Percentiles rank a stretch among this genome's conserved stretches.
These are phyloP conservation scores for Physocephala rufipes DNA, from an alignment of 2,888 invertebrate species.

Conservation along the genomic window DNA sequence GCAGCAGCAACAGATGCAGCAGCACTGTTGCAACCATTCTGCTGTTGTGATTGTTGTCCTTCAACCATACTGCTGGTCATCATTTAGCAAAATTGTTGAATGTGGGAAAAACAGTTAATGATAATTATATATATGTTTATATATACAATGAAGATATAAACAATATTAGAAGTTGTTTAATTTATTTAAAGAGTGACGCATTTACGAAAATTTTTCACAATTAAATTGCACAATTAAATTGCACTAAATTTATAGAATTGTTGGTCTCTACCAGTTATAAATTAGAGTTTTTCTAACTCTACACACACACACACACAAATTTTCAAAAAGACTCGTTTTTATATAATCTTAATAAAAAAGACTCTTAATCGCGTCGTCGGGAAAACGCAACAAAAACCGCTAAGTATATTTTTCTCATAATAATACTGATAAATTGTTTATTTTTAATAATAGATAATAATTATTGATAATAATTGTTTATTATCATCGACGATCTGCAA, in stretches of 20 bases:
- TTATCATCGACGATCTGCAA: constrained; percentile 19
- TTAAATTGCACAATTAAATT: too few relatives aligned
- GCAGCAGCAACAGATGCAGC: constrained; percentile 36
- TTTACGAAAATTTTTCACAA: too few relatives aligned
- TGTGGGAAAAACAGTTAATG: constrained; percentile 20
- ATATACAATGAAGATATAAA: too few relatives aligned
- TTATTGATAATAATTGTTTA: neutral
- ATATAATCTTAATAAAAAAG: neutral
- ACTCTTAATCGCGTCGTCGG: too few relatives aligned
- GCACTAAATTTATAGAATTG: neutral
- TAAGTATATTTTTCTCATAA: constrained; percentile 9
- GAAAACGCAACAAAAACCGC: neutral
- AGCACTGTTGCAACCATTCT: constrained; percentile 46
- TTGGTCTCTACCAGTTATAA: neutral
- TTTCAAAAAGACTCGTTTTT: neutral
- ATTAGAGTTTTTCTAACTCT: too few relatives aligned
- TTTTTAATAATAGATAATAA: neutral
- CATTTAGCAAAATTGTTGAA: constrained; percentile 43
- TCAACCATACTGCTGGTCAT: constrained; percentile 66
- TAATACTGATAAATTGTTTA: constrained; percentile 36
- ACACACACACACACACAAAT: too few relatives aligned
- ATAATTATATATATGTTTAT: neutral
- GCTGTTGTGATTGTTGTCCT: constrained; percentile 70
- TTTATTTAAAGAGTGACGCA: too few relatives aligned
- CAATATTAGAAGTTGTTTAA: too few relatives aligned